Conservation (phyloP, 2,113 vertebrate genomes). For the Dolichallabes microphthalmus region DNA sequence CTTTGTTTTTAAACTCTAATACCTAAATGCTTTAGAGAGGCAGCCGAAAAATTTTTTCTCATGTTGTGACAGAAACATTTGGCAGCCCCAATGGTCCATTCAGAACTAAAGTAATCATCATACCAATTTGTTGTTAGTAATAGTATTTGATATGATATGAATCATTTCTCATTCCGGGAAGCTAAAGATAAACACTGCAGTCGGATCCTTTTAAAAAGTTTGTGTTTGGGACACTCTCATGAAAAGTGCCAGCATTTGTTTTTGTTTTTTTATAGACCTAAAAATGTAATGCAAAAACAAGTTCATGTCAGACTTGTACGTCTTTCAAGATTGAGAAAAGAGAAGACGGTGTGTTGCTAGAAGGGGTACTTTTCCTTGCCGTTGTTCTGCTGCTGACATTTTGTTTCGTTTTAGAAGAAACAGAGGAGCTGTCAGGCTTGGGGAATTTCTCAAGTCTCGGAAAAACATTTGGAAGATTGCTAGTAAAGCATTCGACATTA, state of each 20-base stretch:
- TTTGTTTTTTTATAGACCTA: conserved; percentile 47
- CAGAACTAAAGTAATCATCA: conserved; percentile 32
- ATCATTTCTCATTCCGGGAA: not conserved
- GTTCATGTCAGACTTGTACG: not conserved
- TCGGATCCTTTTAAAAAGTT: not conserved
- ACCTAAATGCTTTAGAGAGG: not conserved
- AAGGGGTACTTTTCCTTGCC: not conserved
- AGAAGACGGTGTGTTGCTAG: not conserved
- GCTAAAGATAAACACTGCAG: not conserved
- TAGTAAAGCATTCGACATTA: not conserved
- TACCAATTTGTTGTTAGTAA: conserved; percentile 12
- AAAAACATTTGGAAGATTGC: not conserved
- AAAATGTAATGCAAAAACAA: conserved; percentile 53
- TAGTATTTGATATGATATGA: conserved; percentile 22
- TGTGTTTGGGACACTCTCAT: conserved; percentile 34
- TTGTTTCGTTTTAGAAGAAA: not conserved
- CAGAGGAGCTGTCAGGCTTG: not conserved
- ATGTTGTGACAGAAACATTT: conserved; percentile 5
- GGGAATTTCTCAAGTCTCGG: not conserved
- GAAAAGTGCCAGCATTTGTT: conserved; percentile 67
- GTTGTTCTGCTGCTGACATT: conserved; percentile 9
- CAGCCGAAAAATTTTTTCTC: not conserved
- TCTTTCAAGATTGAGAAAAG: conserved; percentile 5
- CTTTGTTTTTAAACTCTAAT: not conserved
- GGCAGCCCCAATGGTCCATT: conserved; percentile 15